These are phyloP conservation scores for Ophioninae sp. DNA, from an alignment of 2,888 invertebrate species.

Conservation along the genomic window DNA sequence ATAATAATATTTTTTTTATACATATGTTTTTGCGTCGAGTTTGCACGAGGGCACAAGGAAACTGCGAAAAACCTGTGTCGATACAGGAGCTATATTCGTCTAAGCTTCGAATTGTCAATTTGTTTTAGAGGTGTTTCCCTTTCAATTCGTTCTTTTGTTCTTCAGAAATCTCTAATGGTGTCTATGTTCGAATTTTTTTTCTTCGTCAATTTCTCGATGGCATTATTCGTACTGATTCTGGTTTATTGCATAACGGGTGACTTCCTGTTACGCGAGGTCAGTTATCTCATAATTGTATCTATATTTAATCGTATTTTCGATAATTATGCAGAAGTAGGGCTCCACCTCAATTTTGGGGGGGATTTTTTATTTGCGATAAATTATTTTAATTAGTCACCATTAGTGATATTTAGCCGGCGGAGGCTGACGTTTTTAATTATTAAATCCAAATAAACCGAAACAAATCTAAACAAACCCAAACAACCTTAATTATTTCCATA, in stretches of 20 bases:
- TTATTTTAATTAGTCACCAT: too few relatives aligned
- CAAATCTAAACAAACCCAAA: too few relatives aligned
- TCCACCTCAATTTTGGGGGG: too few relatives aligned
- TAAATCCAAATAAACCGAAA: too few relatives aligned
- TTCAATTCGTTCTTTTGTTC: background rate
- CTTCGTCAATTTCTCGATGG: slow-evolving; percentile 52
- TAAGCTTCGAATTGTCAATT: background rate
- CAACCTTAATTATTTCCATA: too few relatives aligned
- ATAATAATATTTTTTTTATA: background rate
- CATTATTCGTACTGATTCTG: slow-evolving; percentile 62
- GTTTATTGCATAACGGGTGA: slow-evolving; percentile 69
- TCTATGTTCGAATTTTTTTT: slow-evolving; percentile 53
- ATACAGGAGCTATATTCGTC: background rate
- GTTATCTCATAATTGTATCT: too few relatives aligned
- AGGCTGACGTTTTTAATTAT: too few relatives aligned
- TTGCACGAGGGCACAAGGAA: background rate
- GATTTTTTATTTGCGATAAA: too few relatives aligned
- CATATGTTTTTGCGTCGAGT: background rate
- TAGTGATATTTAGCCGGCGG: too few relatives aligned
- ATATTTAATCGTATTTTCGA: background rate
- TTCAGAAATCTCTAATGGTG: slow-evolving; percentile 49
- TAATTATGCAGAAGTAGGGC: too few relatives aligned
- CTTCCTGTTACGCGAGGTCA: slow-evolving; percentile 65
- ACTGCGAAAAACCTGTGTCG: background rate
- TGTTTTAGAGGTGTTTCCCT: background rate